These are phyloP conservation scores for Morone saxatilis DNA, from an alignment of 2,113 vertebrate species.

Conservation along the genomic window DNA sequence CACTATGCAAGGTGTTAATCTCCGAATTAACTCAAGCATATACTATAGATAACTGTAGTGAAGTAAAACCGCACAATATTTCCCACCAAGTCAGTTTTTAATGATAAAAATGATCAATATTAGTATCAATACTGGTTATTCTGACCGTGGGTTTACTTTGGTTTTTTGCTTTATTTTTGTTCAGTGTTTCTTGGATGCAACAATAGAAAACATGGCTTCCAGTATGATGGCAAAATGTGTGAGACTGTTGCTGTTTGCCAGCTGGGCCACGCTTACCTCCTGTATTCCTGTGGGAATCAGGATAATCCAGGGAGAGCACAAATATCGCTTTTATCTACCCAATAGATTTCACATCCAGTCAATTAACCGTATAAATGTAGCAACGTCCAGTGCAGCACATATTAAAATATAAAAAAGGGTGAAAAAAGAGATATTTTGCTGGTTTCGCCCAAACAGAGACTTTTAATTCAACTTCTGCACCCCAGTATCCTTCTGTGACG, in stretches of 20 bases:
- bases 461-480: slow-evolving; percentile 47
- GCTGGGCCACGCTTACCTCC: slow-evolving; percentile 41
- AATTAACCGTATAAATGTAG: neutral
- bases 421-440: slow-evolving; percentile 1
- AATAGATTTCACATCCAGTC: neutral
- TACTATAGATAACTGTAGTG: too few species aligned
- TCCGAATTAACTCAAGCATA: too few species aligned
- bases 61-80: neutral
- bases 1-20: too few species aligned
- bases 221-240: slow-evolving; percentile 11
- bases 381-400: neutral
- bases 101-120: neutral
- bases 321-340: neutral
- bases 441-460: neutral
- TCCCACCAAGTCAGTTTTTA: too few species aligned
- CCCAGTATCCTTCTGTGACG: slow-evolving; percentile 52
- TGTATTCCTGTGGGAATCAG: slow-evolving; percentile 70
- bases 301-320: slow-evolving; percentile 54
- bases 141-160: neutral
- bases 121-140: neutral
- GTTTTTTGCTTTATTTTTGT: slow-evolving; percentile 3
- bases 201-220: slow-evolving; percentile 28
- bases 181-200: slow-evolving; percentile 21
- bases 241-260: slow-evolving; percentile 34
- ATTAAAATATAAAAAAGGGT: neutral